Conservation (phyloP, 2,888 invertebrate genomes). For the Steromphala cineraria region DNA sequence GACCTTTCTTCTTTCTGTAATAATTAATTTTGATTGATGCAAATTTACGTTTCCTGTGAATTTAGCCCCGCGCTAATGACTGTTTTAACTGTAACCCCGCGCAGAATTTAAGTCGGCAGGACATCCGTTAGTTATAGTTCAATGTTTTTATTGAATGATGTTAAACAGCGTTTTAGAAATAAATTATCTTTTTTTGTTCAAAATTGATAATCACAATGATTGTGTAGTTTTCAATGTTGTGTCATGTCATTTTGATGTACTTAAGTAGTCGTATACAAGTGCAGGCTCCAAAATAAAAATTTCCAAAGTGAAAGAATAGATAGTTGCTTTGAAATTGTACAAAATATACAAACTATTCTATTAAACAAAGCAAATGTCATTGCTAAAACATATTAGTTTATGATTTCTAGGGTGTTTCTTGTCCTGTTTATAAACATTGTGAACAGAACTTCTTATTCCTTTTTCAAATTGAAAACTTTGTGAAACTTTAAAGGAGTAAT, state of each 20-base stretch:
- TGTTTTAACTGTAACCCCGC: constrained; percentile 22
- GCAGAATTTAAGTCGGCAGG: neutral
- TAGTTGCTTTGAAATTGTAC: no score
- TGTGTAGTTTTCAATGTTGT: neutral
- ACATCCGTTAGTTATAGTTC: neutral
- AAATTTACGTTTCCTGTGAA: constrained; percentile 34
- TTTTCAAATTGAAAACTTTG: no score
- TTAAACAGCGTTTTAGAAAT: neutral
- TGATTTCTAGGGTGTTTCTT: no score
- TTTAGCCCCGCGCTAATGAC: constrained; percentile 20
- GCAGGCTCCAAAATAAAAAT: no score
- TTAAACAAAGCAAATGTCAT: no score
- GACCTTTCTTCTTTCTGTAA: constrained; percentile 28
- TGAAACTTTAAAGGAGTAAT: no score
- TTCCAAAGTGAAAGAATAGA: no score
- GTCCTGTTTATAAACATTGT: no score
- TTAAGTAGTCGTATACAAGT: no score
- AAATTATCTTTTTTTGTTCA: neutral
- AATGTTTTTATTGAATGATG: neutral
- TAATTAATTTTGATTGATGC: constrained; percentile 37
- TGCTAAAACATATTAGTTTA: no score
- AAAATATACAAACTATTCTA: no score
- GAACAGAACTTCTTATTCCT: no score
- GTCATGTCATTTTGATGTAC: neutral
- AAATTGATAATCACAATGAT: neutral